These are phyloP conservation scores for Tauraco erythrolophus DNA, from an alignment of 2,113 vertebrate genomes.

Conservation along the genomic window DNA sequence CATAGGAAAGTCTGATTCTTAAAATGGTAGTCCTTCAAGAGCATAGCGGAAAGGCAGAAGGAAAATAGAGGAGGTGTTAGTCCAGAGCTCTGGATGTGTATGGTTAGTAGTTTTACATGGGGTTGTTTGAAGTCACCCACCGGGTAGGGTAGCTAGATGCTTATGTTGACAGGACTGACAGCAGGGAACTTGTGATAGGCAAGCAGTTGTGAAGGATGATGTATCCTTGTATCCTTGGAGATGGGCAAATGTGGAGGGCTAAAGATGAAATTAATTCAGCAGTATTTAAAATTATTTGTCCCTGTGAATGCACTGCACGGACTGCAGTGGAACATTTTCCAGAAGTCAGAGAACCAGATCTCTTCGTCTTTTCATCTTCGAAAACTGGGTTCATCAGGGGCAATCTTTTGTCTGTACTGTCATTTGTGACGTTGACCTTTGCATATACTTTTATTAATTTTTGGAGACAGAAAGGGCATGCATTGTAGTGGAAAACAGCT, in stretches of 20 bases:
- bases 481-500: background rate
- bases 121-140: background rate
- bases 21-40: background rate
- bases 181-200: background rate
- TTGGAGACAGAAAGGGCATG: background rate
- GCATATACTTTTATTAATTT: background rate
- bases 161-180: fast-evolving
- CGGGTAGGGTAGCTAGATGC: fast-evolving
- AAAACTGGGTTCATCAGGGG: background rate
- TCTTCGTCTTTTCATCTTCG: background rate
- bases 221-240: background rate
- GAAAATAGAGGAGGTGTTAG: background rate
- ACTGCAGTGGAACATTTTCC: background rate
- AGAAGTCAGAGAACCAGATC: background rate
- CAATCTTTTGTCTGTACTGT: background rate
- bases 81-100: background rate
- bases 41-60: background rate
- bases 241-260: background rate
- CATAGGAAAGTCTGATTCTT: background rate
- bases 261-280: background rate
- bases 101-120: background rate
- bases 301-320: background rate
- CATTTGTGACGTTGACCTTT: background rate
- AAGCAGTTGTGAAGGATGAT: background rate
- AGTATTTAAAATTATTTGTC: background rate